phyloP scores from a whole-genome alignment of 1,140 invertebrate species.

The Dendroctonus valens region DNA sequence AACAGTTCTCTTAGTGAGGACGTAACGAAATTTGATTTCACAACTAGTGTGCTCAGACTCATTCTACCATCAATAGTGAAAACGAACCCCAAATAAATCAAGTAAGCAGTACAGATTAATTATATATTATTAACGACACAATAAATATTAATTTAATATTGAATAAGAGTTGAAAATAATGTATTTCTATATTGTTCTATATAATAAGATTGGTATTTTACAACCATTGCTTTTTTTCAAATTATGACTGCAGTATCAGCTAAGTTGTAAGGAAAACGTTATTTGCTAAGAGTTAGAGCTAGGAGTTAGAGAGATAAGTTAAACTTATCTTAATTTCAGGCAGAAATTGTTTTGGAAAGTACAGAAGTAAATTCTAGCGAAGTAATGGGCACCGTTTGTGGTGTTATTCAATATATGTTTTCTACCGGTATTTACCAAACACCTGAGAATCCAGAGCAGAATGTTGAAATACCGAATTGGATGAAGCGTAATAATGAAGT shows the following conservation, averaged over 20 bases:
- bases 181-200: no score
- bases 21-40: constrained; percentile 56
- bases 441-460: constrained; percentile 32
- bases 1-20: constrained; percentile 55
- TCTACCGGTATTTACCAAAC: constrained; percentile 43
- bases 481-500: constrained; percentile 44
- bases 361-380: constrained; percentile 67
- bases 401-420: constrained; percentile 52
- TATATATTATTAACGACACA: constrained; percentile 12
- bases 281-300: no score
- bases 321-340: no score
- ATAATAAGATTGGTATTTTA: neutral
- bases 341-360: constrained; percentile 55
- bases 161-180: neutral
- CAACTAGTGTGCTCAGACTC: constrained; percentile 41
- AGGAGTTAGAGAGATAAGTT: no score
- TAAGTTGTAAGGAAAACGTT: no score
- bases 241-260: no score
- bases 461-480: constrained; percentile 53
- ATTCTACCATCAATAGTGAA: neutral
- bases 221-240: no score
- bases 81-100: no score
- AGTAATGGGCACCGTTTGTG: constrained; percentile 62
- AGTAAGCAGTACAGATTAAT: neutral
- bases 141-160: no score